Percentiles rank a stretch among this genome's conserved stretches.
phyloP scores from a whole-genome alignment of 2,113 vertebrate species.

The Pterocles orientalis region DNA sequence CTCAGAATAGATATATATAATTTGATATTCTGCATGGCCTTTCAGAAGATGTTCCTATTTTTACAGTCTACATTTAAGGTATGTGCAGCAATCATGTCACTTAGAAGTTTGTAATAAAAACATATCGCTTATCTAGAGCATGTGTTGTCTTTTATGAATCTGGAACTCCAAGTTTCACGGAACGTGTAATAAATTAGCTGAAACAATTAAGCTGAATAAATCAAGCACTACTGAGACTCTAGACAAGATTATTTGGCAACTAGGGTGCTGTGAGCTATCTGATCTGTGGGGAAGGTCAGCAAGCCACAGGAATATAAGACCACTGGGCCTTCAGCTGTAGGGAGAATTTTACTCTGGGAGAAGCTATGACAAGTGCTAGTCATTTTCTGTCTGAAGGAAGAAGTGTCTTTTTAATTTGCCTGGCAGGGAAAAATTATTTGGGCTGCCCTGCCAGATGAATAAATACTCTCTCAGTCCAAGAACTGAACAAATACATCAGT shows the following conservation, averaged over 20 bases:
- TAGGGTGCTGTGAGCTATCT: not conserved
- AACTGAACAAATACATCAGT: not conserved
- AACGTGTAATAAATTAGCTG: not conserved
- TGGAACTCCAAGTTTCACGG: not conserved
- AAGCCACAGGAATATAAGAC: not conserved
- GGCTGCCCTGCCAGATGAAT: not conserved
- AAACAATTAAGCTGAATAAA: not conserved
- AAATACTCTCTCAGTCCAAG: not conserved
- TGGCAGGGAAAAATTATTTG: not conserved
- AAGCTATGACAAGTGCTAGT: not conserved
- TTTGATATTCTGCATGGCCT: not conserved
- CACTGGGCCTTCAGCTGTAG: not conserved
- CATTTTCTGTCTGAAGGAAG: not conserved
- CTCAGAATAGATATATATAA: not conserved
- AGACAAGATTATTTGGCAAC: not conserved
- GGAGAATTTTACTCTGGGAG: not conserved
- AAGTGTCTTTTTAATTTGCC: not conserved
- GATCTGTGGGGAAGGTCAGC: not conserved
- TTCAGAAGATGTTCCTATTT: not conserved
- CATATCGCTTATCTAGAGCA: not conserved
- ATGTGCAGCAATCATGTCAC: not conserved
- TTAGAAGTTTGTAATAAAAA: not conserved
- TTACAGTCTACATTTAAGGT: not conserved
- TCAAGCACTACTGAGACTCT: not conserved
- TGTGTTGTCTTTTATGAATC: not conserved